Evolutionary conservation across 2,113 vertebrate genomes (phyloP), one percentile per base, ranked within the genome.

Genomic region (Cyanistes caeruleus): DNA sequence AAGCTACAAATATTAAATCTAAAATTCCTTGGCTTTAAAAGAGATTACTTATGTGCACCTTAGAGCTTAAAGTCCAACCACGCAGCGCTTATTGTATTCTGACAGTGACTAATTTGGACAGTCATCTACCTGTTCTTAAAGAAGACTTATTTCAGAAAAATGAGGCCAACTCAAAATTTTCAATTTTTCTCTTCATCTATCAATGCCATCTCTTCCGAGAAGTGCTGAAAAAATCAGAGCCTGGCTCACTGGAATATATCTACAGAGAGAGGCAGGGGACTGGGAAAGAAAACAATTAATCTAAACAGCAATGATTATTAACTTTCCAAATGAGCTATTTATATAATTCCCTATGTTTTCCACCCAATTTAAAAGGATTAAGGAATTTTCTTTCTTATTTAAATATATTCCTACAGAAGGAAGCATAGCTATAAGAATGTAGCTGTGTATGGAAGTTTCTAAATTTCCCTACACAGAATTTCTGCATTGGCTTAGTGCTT

Each of bases 131-230:
- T 87, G 82, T 78, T 87, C 51, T 88, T 74, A 96, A 94, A 85
- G 64, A 7, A 95, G 35, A 39, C 21, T 58, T 94, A 25, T 80
- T 92, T 95, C 81, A 92, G 72, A 82, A 83, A 70, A 79, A 92
- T 81, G 43, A 96, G 76, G 25, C 95, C 58, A 67, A 79, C 30
- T 83, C 58, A 79, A 97, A 96, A 90, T 72, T 63, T 23, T 23
- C 62, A 96, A 77, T 92, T 96, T 96, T 97, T 81, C 39, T 95
- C 43, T 91, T 96, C 64, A 86, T 97, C 65, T 96, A n/a, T 97
- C 95, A 97, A 67, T 96, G 92, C 5, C 85, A 39, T 90, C 46
- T 85, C 30, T 84, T 94, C n/a, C 84, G 85, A 95, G 53, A 28
- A 84, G 56, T 75, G 17, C 14, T 95, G 80, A 96, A 90, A 97